Percentiles rank a stretch among this genome's conserved stretches.
These are phyloP conservation scores for Timandra comae DNA, from an alignment of 2,888 invertebrate genomes.

Conservation along the genomic window DNA sequence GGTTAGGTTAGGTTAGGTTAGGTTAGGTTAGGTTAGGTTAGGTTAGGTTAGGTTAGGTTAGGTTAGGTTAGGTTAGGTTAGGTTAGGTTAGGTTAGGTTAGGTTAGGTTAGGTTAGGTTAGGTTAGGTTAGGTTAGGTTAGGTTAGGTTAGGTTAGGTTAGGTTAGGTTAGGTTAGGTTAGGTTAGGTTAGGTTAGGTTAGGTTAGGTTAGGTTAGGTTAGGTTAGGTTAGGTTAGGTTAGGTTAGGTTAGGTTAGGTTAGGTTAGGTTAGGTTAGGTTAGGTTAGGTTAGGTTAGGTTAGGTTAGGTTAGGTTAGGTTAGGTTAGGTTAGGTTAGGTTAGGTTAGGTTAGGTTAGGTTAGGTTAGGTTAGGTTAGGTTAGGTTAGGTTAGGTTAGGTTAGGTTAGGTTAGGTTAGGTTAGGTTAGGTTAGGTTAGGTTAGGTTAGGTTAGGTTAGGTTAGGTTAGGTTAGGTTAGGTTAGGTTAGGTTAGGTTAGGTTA, in stretches of 20 bases:
- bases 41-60: conserved; percentile 4
- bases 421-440: conserved; percentile 5
- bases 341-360: no score
- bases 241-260: no score
- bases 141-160: conserved; percentile 4
- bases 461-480: conserved; percentile 3
- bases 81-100: background rate
- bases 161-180: conserved; percentile 2
- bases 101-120: conserved; percentile 3
- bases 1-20: conserved; percentile 11
- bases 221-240: no score
- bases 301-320: no score
- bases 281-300: no score
- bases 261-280: no score
- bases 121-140: conserved; percentile 5
- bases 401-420: conserved; percentile 1
- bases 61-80: background rate
- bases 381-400: conserved; percentile 4
- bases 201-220: no score
- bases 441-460: conserved; percentile 4
- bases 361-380: conserved; percentile 6
- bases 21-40: conserved; percentile 8
- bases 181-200: no score
- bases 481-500: conserved; percentile 3
- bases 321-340: no score